A percentile compares a stretch with the other conserved stretches of the same genome.
These are phyloP conservation scores for Bembecia ichneumoniformis DNA, from an alignment of 2,888 invertebrate genomes.

Conservation along the genomic window DNA sequence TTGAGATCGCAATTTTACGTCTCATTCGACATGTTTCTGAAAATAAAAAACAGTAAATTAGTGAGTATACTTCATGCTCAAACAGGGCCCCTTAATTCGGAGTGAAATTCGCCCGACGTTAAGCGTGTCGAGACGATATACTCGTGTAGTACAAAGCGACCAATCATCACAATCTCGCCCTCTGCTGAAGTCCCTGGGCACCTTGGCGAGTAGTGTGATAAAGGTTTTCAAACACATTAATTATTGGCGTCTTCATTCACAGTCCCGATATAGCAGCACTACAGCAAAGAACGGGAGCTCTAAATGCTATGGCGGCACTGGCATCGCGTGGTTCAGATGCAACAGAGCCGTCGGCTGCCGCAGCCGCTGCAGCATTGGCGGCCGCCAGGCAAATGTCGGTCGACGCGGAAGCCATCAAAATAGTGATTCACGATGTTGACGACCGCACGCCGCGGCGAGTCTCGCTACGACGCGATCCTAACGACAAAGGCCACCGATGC, in stretches of 20 bases:
- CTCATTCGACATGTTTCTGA: no score
- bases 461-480: conserved; percentile 81
- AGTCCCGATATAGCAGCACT: conserved; percentile 83
- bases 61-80: no score
- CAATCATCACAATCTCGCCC: not conserved
- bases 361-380: conserved; percentile 72
- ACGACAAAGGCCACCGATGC: conserved; percentile 90
- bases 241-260: conserved; percentile 4
- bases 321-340: conserved; percentile 46
- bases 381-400: conserved; percentile 87
- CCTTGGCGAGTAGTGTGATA: no score
- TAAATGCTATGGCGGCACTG: conserved; percentile 58
- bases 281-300: conserved; percentile 73
- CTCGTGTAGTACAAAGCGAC: not conserved
- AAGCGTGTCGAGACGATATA: not conserved
- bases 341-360: conserved; percentile 44
- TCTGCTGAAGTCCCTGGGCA: not conserved
- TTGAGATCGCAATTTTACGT: no score
- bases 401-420: conserved; percentile 92
- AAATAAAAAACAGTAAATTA: no score
- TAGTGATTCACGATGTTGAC: conserved; percentile 94
- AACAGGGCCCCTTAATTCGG: no score
- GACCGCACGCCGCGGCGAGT: conserved; percentile 83
- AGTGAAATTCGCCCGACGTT: not conserved
- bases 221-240: not conserved